Conservation (phyloP, 2,113 vertebrate genomes). For the Riparia riparia region DNA sequence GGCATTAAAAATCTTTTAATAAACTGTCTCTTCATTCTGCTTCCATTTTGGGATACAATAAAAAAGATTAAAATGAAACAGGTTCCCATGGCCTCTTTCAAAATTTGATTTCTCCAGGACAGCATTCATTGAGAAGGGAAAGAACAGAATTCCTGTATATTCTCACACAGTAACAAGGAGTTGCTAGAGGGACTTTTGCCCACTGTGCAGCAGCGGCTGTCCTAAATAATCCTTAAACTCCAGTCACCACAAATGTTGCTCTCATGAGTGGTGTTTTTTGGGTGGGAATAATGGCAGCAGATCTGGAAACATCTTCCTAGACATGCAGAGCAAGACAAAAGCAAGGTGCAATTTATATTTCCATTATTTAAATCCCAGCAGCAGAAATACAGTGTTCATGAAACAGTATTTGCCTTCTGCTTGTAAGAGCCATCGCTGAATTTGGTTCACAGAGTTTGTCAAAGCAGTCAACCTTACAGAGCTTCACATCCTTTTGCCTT, state of each 20-base stretch:
- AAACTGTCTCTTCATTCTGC: not conserved
- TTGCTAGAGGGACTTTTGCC: not conserved
- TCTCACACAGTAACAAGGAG: not conserved
- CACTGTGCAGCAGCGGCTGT: not conserved
- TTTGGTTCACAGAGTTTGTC: not conserved
- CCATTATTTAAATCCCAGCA: not conserved
- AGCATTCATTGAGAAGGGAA: not conserved
- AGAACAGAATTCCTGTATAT: not conserved
- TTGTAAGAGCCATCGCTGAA: not conserved
- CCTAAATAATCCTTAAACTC: not conserved
- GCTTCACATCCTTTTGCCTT: not conserved
- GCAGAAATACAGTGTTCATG: not conserved
- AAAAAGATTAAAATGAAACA: not conserved
- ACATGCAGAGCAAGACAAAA: not conserved
- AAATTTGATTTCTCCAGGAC: not conserved
- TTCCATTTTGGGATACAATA: not conserved
- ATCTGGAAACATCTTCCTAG: not conserved
- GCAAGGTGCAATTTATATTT: not conserved
- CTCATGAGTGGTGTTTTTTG: not conserved
- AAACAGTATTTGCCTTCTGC: not conserved
- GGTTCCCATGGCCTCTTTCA: not conserved
- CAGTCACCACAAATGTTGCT: not conserved
- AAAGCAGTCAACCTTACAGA: not conserved
- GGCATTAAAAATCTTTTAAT: not conserved
- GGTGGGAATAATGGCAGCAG: not conserved